Percentiles rank a stretch among this genome's conserved stretches.
phyloP scores from a whole-genome alignment of 2,797 vertebrate genomes.

The Amphiprion clarkii region DNA sequence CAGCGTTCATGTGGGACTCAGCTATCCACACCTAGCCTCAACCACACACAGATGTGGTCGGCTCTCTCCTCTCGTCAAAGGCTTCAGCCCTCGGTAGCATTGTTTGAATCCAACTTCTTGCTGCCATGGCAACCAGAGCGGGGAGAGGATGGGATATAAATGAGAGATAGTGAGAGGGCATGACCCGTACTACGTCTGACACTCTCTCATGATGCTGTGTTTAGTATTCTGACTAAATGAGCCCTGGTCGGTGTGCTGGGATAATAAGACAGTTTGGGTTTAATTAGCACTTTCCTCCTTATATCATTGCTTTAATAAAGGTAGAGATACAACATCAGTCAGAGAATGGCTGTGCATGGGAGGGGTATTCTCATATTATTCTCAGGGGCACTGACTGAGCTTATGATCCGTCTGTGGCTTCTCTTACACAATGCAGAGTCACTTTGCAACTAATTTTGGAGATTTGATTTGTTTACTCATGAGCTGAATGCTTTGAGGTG shows the following conservation, averaged over 20 bases:
- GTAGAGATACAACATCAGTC: neutral
- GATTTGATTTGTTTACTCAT: neutral
- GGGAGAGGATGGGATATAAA: slow-evolving; percentile 69
- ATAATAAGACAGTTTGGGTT: slow-evolving; percentile 30
- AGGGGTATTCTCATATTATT: neutral
- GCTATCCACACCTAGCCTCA: slow-evolving; percentile 52
- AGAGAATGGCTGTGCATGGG: neutral
- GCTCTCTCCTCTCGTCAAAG: slow-evolving; percentile 56
- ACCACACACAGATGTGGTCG: slow-evolving; percentile 29
- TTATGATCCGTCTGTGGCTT: neutral
- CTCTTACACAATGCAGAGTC: neutral
- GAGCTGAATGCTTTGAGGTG: neutral
- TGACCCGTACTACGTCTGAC: slow-evolving; percentile 62
- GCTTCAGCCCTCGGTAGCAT: slow-evolving; percentile 64
- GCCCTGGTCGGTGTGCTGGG: slow-evolving; percentile 2
- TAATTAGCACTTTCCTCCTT: slow-evolving; percentile 15
- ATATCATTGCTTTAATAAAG: slow-evolving; percentile 22
- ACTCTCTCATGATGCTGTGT: slow-evolving; percentile 47
- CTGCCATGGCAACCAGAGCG: slow-evolving; percentile 78
- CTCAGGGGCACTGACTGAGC: neutral
- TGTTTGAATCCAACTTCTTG: slow-evolving; percentile 79
- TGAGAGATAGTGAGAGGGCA: slow-evolving; percentile 71
- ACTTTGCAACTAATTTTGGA: neutral
- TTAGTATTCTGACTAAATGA: slow-evolving; percentile 56
- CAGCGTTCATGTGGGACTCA: neutral